Percentiles rank a stretch among this genome's conserved stretches.
phyloP scores from a whole-genome alignment of 2,797 vertebrate genomes.

The Ptychobarbus kaznakovi region DNA sequence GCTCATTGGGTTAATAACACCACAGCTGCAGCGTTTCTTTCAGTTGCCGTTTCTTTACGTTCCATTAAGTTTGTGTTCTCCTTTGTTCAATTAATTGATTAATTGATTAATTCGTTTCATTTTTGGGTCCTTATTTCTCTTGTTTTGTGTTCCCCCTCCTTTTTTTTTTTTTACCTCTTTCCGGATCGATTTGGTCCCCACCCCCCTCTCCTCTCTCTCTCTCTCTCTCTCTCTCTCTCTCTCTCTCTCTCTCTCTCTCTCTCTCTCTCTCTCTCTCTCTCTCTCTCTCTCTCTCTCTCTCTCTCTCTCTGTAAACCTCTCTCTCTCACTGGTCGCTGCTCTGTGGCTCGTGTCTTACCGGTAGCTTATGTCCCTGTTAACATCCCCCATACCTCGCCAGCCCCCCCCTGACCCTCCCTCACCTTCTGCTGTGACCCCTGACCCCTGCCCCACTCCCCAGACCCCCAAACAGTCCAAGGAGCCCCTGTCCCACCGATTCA shows the following conservation, averaged over 20 bases:
- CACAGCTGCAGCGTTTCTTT: conserved; percentile 50
- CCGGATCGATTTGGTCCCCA: conserved; percentile 76
- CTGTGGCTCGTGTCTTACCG: conserved; percentile 93
- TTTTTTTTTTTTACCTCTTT: conserved; percentile 67
- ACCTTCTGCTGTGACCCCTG: conserved; percentile 99
- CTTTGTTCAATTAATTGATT: conserved; percentile 72
- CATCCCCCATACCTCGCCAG: conserved; percentile 95
- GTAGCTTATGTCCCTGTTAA: conserved; percentile 99
- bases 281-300: conserved; percentile 72
- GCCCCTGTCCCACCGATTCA: conserved; percentile 98
- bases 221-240: conserved; percentile 76
- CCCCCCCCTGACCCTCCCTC: conserved; percentile 92
- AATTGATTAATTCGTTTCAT: conserved; percentile 67
- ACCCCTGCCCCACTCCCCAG: conserved; percentile 90
- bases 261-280: conserved; percentile 73
- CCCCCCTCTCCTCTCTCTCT: conserved; percentile 70
- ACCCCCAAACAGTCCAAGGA: conserved; percentile 99
- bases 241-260: conserved; percentile 74
- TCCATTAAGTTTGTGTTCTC: conserved; percentile 56
- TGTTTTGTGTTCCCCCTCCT: conserved; percentile 84
- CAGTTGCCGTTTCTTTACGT: conserved; percentile 60
- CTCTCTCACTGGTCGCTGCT: conserved; percentile 83
- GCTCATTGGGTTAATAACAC: conserved; percentile 41
- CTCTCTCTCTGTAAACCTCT: conserved; percentile 74
- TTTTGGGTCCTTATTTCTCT: conserved; percentile 83